phyloP scores from a whole-genome alignment of 2,113 vertebrate species.

The Morphnarchus princeps region DNA sequence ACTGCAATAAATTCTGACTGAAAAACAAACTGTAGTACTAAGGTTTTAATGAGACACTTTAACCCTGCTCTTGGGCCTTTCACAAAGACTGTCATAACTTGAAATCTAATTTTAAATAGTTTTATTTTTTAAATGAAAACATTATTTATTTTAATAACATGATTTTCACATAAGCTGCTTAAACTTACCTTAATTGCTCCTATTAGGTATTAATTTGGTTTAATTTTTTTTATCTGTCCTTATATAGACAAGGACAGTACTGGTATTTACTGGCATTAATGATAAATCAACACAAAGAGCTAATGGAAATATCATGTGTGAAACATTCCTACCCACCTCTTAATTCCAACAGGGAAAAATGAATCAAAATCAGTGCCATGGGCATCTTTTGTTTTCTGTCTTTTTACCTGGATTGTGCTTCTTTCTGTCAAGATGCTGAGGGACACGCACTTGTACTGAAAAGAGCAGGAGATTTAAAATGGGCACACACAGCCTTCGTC shows the following conservation, averaged over 20 bases:
- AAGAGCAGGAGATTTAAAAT: neutral
- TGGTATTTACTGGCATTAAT: neutral
- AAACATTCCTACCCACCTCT: neutral
- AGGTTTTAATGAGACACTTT: neutral
- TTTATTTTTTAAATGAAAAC: neutral
- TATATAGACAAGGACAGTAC: neutral
- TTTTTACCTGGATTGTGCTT: neutral
- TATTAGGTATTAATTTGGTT: neutral
- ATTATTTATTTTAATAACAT: neutral
- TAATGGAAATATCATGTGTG: neutral
- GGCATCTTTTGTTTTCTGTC: neutral
- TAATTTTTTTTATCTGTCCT: neutral
- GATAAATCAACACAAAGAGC: neutral
- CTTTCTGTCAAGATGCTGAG: neutral
- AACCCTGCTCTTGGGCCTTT: neutral
- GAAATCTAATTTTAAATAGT: neutral
- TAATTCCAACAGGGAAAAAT: neutral
- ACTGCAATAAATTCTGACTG: slow-evolving; percentile 2
- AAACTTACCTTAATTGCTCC: neutral
- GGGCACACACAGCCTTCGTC: neutral
- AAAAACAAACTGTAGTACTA: neutral
- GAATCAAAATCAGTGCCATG: neutral
- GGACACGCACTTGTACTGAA: neutral
- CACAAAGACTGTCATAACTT: neutral
- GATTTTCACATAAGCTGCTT: neutral